Evolutionary conservation across 2,797 vertebrate species (phyloP), one percentile per base, ranked within the genome.

Genomic region (Babyrousa celebensis): DNA sequence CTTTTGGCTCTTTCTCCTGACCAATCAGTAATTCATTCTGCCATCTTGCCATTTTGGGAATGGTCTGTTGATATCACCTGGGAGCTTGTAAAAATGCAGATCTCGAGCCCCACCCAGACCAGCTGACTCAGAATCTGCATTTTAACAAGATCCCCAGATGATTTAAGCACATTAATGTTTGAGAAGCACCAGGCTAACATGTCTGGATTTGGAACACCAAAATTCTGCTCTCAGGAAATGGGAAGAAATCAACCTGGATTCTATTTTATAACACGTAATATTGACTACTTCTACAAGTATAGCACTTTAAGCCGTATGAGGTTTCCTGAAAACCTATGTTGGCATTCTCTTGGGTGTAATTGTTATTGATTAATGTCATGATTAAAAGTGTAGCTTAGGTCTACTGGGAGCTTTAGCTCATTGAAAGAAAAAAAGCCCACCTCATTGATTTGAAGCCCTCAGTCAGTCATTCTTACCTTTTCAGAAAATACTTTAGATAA

Each of bases 281-380:
- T 97, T 92, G 96, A 97, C 85, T 95, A 11, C 68, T 90, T 96
- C 86, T 91, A 43, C 60, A 95, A 91, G 85, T 68, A 56, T 25
- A 95, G 95, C 85, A 95, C 82, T 96, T 96, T 97, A 96, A 96
- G 58, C 93, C 95, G 93, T 96, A 6, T 89, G 89, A 96, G 93
- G 89, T 36, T 85, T 90, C 96, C 32, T 88, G 97, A 98, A 98
- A 95, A 17, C 91, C 92, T 84, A 3, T 7, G 1, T 67, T 92
- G 2, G 80, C 68, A 77, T 78, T 97, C 96, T n/a, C 0, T 86
- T 96, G 90, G 84, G 97, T 93, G 58, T 96, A 93, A 96, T 97
- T 98, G 90, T 87, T 97, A 91, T 97, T 70, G 92, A 98, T 95
- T 96, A 93, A 97, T 56, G 48, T 94, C 89, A 92, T 87, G 96